Percentiles rank a stretch among this genome's conserved stretches.
Evolutionary conservation across 2,113 vertebrate species (phyloP).

Genomic region (Osmerus mordax): DNA sequence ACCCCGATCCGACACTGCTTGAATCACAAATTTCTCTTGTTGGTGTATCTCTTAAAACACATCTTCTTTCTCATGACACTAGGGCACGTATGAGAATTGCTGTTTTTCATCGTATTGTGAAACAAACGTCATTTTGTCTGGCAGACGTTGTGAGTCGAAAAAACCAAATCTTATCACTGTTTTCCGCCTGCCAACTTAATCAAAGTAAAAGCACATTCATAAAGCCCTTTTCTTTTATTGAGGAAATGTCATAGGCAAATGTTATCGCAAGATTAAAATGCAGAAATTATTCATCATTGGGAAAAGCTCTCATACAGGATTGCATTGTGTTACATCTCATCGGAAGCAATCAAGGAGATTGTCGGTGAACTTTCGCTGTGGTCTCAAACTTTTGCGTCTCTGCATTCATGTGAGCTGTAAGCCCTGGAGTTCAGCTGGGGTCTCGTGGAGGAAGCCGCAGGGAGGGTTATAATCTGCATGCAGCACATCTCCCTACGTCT

Average conservation of each 20-base stretch:
- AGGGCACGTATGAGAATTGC: too few species aligned
- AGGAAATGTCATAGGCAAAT: conserved; percentile 42
- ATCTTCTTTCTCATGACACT: too few species aligned
- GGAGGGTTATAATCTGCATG: too few species aligned
- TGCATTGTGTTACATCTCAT: conserved; percentile 47
- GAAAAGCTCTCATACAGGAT: conserved; percentile 45
- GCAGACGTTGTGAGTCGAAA: neutral
- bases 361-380: conserved; percentile 44
- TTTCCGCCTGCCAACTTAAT: conserved; percentile 44
- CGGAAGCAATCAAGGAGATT: conserved; percentile 51
- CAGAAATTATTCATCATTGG: conserved; percentile 54
- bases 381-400: conserved; percentile 38
- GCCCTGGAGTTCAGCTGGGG: too few species aligned
- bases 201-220: conserved; percentile 68
- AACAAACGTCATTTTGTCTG: too few species aligned
- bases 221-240: conserved; percentile 52
- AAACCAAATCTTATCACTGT: conserved; percentile 20
- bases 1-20: too few species aligned
- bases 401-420: too few species aligned
- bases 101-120: too few species aligned
- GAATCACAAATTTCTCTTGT: too few species aligned
- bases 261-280: conserved; percentile 44
- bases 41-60: too few species aligned
- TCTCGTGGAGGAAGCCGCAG: too few species aligned
- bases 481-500: too few species aligned